Evolutionary conservation across 2,113 vertebrate species (phyloP).

Genomic region (Rhabdomys dilectus): DNA sequence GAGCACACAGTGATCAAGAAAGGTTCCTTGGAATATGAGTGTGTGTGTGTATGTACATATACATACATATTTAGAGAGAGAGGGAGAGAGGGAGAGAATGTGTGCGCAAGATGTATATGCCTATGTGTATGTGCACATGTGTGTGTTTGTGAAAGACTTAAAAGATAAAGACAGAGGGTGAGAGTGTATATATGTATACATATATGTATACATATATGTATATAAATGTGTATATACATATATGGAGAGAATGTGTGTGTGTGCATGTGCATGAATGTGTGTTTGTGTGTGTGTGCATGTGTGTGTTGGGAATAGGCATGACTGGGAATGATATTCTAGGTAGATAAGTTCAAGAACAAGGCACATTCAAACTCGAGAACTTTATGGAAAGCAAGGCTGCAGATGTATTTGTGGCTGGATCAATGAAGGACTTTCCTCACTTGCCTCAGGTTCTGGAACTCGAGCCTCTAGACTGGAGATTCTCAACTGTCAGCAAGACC

Average conservation of each 20-base stretch:
- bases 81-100: neutral
- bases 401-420: neutral
- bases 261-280: neutral
- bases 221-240: too few species aligned
- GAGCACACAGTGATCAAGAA: neutral
- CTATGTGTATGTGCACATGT: neutral
- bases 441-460: neutral
- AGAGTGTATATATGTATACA: too few species aligned
- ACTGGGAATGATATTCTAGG: neutral
- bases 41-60: neutral
- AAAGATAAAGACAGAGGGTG: too few species aligned
- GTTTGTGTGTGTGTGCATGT: neutral
- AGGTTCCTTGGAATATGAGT: neutral
- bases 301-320: neutral
- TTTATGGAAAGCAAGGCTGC: neutral
- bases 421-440: constrained; percentile 7
- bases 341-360: neutral
- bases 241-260: neutral
- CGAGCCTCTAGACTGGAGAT: neutral
- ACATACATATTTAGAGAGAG: too few species aligned
- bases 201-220: too few species aligned
- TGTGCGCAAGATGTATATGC: neutral
- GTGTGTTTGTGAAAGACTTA: too few species aligned
- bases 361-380: constrained; percentile 13
- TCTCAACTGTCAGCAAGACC: constrained; percentile 16